Evolutionary conservation across 2,797 vertebrate genomes (phyloP).

Genomic region (Setipinna tenuifilis): DNA sequence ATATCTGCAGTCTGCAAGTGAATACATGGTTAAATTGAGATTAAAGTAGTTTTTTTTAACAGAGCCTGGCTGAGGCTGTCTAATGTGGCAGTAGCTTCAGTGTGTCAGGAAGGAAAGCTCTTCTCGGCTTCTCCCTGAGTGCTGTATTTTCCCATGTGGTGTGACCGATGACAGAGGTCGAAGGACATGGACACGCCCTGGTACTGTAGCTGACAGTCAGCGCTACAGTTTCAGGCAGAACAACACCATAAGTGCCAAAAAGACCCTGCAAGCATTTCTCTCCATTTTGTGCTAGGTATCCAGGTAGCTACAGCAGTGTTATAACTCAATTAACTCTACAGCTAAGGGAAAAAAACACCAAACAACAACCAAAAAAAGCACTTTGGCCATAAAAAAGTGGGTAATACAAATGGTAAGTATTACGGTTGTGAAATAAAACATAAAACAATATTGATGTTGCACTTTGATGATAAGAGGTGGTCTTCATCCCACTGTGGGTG

Average conservation of each 20-base stretch:
- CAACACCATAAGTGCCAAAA: background rate
- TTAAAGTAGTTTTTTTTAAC: background rate
- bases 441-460: background rate
- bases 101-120: background rate
- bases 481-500: background rate
- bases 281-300: background rate
- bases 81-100: background rate
- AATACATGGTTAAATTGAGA: background rate
- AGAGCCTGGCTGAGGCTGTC: background rate
- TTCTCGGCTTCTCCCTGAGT: background rate
- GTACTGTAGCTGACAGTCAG: background rate
- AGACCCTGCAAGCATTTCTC: background rate
- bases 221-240: background rate
- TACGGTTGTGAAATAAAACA: background rate
- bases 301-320: background rate
- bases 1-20: background rate
- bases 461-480: background rate
- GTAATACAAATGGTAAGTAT: background rate
- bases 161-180: background rate
- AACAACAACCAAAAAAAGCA: background rate
- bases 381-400: background rate
- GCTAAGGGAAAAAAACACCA: background rate
- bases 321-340: background rate
- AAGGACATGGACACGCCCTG: background rate
- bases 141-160: background rate